Evolutionary conservation across 53 echinoderm and acorn worm genomes (phyloP).

Genomic region (Antedon mediterranea): DNA sequence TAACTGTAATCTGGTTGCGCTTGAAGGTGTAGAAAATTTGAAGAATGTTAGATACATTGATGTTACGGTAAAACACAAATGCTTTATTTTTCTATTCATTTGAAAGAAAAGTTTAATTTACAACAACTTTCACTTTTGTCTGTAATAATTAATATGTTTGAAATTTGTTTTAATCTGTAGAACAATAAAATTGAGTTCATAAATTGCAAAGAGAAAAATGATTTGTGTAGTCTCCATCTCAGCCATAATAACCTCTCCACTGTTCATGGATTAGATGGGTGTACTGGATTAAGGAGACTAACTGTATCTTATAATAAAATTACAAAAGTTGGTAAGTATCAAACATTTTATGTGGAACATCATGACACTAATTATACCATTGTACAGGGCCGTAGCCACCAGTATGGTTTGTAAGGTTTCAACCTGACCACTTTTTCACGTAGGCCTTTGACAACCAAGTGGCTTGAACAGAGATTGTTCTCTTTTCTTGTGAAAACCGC

Average conservation of each 20-base stretch:
- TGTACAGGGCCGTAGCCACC: too few species aligned
- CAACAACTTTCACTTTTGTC: not conserved
- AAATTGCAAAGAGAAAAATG: slow-evolving; percentile 39
- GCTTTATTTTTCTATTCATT: not conserved
- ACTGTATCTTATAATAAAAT: slow-evolving; percentile 48
- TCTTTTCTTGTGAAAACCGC: too few species aligned
- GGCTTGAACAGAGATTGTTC: too few species aligned
- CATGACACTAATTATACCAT: too few species aligned
- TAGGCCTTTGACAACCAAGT: too few species aligned
- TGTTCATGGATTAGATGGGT: slow-evolving; percentile 73
- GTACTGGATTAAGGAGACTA: slow-evolving; percentile 37
- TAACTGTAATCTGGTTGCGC: slow-evolving; percentile 33
- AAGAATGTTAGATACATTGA: slow-evolving; percentile 33
- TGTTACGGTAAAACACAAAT: slow-evolving; percentile 46
- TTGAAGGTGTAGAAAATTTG: slow-evolving; percentile 43
- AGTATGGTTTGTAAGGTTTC: too few species aligned
- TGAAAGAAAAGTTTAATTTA: not conserved
- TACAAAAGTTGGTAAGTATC: slow-evolving; percentile 47
- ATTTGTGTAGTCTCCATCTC: slow-evolving; percentile 23
- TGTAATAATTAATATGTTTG: not conserved
- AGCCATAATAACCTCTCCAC: slow-evolving; percentile 40
- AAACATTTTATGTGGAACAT: too few species aligned
- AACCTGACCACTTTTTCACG: too few species aligned
- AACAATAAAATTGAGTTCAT: slow-evolving; percentile 51
- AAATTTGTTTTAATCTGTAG: slow-evolving; percentile 17